A percentile compares a stretch with the other conserved stretches of the same genome.
Conservation (phyloP, 1,140 invertebrate genomes). For the Neodiprion lecontei region DNA sequence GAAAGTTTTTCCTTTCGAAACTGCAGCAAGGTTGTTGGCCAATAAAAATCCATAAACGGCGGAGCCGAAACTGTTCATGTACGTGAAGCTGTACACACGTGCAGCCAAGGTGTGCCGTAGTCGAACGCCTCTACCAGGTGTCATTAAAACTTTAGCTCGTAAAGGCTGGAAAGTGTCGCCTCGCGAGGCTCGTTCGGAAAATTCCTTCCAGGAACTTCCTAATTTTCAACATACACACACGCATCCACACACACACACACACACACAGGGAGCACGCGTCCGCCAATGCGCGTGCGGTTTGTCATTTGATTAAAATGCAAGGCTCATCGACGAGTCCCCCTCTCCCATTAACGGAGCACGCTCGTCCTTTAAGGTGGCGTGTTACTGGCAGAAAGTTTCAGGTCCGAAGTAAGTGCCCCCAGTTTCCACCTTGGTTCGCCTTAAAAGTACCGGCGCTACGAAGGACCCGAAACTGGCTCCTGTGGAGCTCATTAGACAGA, state of each 20-base stretch:
- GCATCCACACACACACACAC: too few species aligned
- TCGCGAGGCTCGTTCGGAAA: slow-evolving; percentile 8
- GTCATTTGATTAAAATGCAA: background rate
- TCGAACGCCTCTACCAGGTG: background rate
- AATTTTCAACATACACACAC: background rate
- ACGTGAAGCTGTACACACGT: too few species aligned
- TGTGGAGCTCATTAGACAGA: too few species aligned
- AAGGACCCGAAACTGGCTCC: too few species aligned
- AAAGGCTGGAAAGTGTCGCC: background rate
- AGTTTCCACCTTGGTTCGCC: too few species aligned
- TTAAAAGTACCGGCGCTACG: too few species aligned
- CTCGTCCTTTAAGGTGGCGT: background rate
- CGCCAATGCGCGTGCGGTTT: background rate
- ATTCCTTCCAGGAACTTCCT: background rate
- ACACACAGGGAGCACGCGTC: background rate
- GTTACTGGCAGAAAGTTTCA: background rate
- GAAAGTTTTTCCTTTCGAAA: too few species aligned
- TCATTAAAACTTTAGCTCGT: slow-evolving; percentile 17
- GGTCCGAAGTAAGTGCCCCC: background rate
- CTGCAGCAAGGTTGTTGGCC: background rate
- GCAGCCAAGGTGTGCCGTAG: background rate
- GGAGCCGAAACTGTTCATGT: background rate
- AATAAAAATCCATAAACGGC: background rate
- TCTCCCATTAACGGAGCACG: background rate
- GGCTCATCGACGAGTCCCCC: background rate